These are phyloP conservation scores for Troides aeacus DNA, from an alignment of 2,888 invertebrate genomes.

Conservation along the genomic window DNA sequence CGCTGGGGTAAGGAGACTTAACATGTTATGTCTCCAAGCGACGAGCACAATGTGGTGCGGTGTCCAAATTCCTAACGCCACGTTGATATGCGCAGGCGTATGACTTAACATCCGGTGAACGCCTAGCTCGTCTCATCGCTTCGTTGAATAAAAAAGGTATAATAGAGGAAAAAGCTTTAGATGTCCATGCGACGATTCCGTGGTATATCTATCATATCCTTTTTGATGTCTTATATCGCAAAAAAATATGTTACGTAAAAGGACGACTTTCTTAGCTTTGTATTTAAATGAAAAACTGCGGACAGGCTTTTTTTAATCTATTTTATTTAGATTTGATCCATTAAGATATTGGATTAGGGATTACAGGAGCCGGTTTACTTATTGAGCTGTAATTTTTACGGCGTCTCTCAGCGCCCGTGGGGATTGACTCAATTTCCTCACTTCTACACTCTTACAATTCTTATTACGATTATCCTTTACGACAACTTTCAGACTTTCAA, in stretches of 20 bases:
- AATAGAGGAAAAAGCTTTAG: too few relatives aligned
- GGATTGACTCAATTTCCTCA: neutral
- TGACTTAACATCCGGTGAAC: too few relatives aligned
- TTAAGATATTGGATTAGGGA: neutral
- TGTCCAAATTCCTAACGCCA: too few relatives aligned
- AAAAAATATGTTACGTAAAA: neutral
- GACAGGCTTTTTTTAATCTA: neutral
- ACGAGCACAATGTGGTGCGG: too few relatives aligned
- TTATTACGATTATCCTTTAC: slow-evolving; percentile 4
- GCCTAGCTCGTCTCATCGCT: too few relatives aligned
- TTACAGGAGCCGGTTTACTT: neutral
- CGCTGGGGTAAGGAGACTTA: too few relatives aligned
- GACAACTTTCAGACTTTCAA: neutral
- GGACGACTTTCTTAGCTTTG: neutral
- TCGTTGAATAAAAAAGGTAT: too few relatives aligned
- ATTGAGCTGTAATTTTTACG: neutral
- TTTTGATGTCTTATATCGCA: too few relatives aligned
- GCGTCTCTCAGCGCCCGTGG: neutral
- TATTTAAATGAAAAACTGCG: neutral
- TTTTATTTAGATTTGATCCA: slow-evolving; percentile 1
- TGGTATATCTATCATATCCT: too few relatives aligned
- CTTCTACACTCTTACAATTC: slow-evolving; percentile 6
- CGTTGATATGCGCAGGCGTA: too few relatives aligned
- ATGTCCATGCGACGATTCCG: too few relatives aligned
- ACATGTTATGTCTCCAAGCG: too few relatives aligned